Evolutionary conservation across 2,888 invertebrate genomes (phyloP).

Genomic region (Phyllotreta striolata): DNA sequence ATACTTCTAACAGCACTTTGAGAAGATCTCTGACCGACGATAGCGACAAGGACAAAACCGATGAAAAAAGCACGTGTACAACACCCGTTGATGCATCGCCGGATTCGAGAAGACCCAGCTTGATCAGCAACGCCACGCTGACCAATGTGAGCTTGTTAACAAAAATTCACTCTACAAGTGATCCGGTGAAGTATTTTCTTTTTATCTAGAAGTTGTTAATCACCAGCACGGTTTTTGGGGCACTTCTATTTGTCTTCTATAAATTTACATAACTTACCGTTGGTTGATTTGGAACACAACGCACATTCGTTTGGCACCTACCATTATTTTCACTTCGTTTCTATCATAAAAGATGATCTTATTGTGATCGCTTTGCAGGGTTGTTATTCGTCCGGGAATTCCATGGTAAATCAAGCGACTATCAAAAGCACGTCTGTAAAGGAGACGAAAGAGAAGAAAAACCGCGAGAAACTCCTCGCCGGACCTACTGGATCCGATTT

Average conservation of each 20-base stretch:
- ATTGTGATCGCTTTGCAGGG: constrained; percentile 63
- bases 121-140: constrained; percentile 67
- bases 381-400: constrained; percentile 75
- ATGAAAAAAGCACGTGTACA: constrained; percentile 50
- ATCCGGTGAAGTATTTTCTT: constrained; percentile 57
- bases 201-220: constrained; percentile 2
- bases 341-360: constrained; percentile 19
- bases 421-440: constrained; percentile 73
- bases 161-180: constrained; percentile 58
- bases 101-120: constrained; percentile 60
- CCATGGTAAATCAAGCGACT: constrained; percentile 71
- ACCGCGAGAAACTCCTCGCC: constrained; percentile 73
- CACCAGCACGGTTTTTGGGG: constrained; percentile 12
- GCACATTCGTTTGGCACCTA: too few relatives aligned
- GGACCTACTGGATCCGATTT: constrained; percentile 76
- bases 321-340: background rate
- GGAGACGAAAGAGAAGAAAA: constrained; percentile 80
- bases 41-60: constrained; percentile 55
- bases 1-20: constrained; percentile 34
- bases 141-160: constrained; percentile 68
- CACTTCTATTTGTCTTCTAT: background rate
- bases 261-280: background rate
- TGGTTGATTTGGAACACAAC: background rate
- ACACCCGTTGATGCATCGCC: constrained; percentile 30
- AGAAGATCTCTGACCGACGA: constrained; percentile 44